Evolutionary conservation across 2,797 vertebrate species (phyloP).

Genomic region (Erithacus rubecula): DNA sequence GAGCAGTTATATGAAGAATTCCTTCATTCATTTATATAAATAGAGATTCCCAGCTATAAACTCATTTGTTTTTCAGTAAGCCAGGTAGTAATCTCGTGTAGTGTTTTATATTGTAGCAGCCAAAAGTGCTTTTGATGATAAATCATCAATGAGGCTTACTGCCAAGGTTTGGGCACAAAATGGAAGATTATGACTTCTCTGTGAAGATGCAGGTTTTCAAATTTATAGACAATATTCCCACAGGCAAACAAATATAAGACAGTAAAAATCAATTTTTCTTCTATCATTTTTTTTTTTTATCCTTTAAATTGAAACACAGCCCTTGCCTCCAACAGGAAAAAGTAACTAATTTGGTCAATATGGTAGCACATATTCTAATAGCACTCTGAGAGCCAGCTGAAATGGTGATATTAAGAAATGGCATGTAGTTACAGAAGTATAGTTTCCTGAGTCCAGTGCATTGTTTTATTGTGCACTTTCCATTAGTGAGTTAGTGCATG

Average conservation of each 20-base stretch:
- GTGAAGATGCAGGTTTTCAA: background rate
- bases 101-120: background rate
- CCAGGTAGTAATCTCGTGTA: background rate
- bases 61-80: background rate
- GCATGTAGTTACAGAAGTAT: background rate
- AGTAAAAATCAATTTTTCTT: background rate
- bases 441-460: background rate
- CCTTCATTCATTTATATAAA: background rate
- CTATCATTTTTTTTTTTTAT: background rate
- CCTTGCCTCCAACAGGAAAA: background rate
- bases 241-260: background rate
- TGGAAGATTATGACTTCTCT: background rate
- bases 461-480: background rate
- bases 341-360: background rate
- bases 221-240: background rate
- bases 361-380: accelerated
- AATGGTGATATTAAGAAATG: background rate
- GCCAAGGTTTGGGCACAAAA: background rate
- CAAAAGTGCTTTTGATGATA: background rate
- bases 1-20: background rate
- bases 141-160: background rate
- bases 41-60: background rate
- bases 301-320: background rate
- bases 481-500: background rate
- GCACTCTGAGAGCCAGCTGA: background rate